Percentiles rank a stretch among this genome's conserved stretches.
These are phyloP conservation scores for Chirona hameri DNA, from an alignment of 2,888 invertebrate genomes.

Conservation along the genomic window DNA sequence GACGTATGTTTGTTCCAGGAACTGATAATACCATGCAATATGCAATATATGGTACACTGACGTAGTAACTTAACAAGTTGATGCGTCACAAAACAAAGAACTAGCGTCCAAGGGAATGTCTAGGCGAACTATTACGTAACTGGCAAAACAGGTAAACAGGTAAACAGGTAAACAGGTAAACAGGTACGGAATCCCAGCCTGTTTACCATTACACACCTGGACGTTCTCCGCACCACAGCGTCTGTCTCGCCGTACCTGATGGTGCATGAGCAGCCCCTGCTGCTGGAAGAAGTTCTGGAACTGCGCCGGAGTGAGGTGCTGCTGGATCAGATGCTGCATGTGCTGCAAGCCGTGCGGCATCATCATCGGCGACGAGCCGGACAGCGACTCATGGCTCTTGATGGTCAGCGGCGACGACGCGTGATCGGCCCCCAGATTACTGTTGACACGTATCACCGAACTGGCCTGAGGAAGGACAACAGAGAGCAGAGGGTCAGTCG, in stretches of 20 bases:
- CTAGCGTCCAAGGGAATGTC: too few relatives aligned
- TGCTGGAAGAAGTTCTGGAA: constrained; percentile 27
- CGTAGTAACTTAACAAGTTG: too few relatives aligned
- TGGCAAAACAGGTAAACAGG: too few relatives aligned
- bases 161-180: too few relatives aligned
- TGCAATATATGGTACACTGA: too few relatives aligned
- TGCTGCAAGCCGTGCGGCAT: not conserved
- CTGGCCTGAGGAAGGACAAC: not conserved
- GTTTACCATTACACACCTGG: too few relatives aligned
- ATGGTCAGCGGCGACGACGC: not conserved
- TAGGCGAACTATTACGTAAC: too few relatives aligned
- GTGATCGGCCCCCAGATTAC: not conserved
- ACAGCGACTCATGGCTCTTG: not conserved
- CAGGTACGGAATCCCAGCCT: too few relatives aligned
- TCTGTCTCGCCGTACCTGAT: not conserved
- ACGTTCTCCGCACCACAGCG: too few relatives aligned
- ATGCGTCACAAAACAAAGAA: too few relatives aligned
- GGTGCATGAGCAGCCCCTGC: constrained; percentile 5
- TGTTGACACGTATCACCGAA: not conserved
- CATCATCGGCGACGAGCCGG: not conserved
- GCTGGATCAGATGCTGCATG: constrained; percentile 11
- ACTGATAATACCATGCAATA: too few relatives aligned
- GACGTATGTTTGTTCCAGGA: too few relatives aligned
- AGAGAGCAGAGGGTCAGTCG: not conserved
- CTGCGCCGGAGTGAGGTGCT: constrained; percentile 2